Evolutionary conservation across 2,888 invertebrate genomes (phyloP).

Genomic region (Altica lythri): DNA sequence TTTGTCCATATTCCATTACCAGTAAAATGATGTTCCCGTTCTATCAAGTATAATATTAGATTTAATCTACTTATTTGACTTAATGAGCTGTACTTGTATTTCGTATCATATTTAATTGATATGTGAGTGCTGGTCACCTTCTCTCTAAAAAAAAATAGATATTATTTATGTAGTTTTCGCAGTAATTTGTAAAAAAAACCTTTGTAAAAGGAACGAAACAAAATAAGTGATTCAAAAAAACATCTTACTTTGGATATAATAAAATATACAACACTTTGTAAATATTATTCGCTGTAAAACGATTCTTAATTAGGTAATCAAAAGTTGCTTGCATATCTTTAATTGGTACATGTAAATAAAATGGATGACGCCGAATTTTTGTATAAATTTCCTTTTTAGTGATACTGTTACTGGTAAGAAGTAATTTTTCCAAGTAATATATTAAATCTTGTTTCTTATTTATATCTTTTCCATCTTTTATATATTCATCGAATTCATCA

Average conservation of each 20-base stretch:
- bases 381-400: conserved; percentile 50
- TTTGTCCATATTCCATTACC: conserved; percentile 73
- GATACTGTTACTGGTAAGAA: conserved; percentile 47
- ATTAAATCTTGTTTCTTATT: conserved; percentile 58
- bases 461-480: conserved; percentile 62
- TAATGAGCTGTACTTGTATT: conserved; percentile 37
- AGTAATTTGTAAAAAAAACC: conserved; percentile 5
- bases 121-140: too few species aligned
- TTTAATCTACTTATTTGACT: conserved; percentile 62
- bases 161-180: background rate
- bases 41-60: conserved; percentile 72
- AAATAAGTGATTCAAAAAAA: conserved; percentile 2
- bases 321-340: conserved; percentile 65
- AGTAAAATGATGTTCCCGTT: conserved; percentile 73
- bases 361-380: conserved; percentile 65
- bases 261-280: conserved; percentile 66
- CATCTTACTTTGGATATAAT: conserved; percentile 70
- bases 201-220: conserved; percentile 1
- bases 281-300: conserved; percentile 63
- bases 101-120: conserved; percentile 39
- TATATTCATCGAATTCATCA: conserved; percentile 54
- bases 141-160: conserved; percentile 42
- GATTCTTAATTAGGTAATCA: conserved; percentile 59
- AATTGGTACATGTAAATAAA: conserved; percentile 67
- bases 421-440: conserved; percentile 54